These are phyloP conservation scores for Petrolisthes manimaculis DNA, from an alignment of 2,888 invertebrate species.

Conservation along the genomic window DNA sequence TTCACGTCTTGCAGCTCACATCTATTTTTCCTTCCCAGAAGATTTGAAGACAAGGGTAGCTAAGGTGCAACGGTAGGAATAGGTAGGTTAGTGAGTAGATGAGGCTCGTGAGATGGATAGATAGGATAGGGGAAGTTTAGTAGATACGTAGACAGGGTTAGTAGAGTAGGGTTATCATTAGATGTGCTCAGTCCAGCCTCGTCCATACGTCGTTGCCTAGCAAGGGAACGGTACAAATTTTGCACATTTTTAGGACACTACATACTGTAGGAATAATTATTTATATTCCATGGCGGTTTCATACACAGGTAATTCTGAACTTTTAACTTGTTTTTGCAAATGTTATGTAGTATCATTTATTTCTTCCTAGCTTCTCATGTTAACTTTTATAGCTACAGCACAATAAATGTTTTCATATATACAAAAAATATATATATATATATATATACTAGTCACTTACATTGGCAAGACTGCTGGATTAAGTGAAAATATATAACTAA, in stretches of 20 bases:
- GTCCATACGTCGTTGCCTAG: constrained; percentile 34
- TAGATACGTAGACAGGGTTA: constrained; percentile 25
- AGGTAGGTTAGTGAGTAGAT: background rate
- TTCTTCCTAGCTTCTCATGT: constrained; percentile 29
- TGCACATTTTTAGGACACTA: constrained; percentile 34
- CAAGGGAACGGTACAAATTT: constrained; percentile 44
- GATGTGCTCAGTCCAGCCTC: constrained; percentile 34
- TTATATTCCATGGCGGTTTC: constrained; percentile 34
- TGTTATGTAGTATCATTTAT: constrained; percentile 31
- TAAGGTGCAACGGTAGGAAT: background rate
- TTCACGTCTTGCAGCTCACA: constrained; percentile 22
- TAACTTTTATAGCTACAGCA: constrained; percentile 32
- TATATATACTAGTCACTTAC: constrained; percentile 53
- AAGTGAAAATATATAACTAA: constrained; percentile 40
- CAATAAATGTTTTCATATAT: constrained; percentile 26
- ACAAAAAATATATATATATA: constrained; percentile 19
- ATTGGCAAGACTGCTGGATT: constrained; percentile 35
- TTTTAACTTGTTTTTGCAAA: constrained; percentile 28
- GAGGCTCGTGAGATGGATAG: background rate
- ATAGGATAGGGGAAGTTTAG: background rate
- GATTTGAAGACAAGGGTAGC: background rate
- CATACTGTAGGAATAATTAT: constrained; percentile 38
- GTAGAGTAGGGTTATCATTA: constrained; percentile 25
- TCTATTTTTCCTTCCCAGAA: constrained; percentile 36
- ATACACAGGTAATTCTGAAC: constrained; percentile 22